Evolutionary conservation across 1,140 invertebrate genomes (phyloP).

Genomic region (Megalopta genalis): DNA sequence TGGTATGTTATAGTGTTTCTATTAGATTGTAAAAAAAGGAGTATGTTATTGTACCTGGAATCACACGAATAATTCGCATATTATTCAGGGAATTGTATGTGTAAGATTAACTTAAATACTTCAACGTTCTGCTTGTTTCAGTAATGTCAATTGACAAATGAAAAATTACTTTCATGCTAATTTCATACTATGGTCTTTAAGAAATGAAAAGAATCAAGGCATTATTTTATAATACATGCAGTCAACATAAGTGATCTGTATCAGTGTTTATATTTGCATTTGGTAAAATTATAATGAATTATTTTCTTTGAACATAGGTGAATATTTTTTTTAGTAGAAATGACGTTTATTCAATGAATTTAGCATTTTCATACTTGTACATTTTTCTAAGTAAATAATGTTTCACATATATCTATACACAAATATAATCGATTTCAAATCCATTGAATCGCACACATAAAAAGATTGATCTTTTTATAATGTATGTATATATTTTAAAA

Average conservation of each 20-base stretch:
- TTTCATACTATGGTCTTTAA: constrained; percentile 39
- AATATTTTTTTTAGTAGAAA: constrained; percentile 10
- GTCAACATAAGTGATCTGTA: constrained; percentile 19
- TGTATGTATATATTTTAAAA: constrained; percentile 7
- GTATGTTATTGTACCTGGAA: constrained; percentile 49
- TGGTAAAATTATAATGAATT: neutral
- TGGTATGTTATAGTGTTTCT: constrained; percentile 26
- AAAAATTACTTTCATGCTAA: constrained; percentile 49
- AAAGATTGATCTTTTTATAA: constrained; percentile 16
- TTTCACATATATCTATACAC: constrained; percentile 2
- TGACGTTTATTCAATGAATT: constrained; percentile 27
- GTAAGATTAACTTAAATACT: constrained; percentile 20
- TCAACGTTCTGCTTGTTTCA: constrained; percentile 13
- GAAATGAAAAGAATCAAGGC: neutral
- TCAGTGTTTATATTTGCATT: constrained; percentile 27
- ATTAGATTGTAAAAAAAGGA: constrained; percentile 31
- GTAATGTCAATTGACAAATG: constrained; percentile 44
- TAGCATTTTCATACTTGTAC: constrained; percentile 32
- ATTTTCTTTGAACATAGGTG: neutral
- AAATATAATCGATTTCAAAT: constrained; percentile 20
- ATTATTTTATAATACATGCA: constrained; percentile 14
- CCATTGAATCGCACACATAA: neutral
- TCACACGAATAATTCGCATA: constrained; percentile 15
- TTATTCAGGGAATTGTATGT: constrained; percentile 26
- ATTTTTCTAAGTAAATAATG: constrained; percentile 25